Percentiles rank a stretch among this genome's conserved stretches.
Conservation (phyloP, 2,888 invertebrate genomes). For the Conus canariensis region DNA sequence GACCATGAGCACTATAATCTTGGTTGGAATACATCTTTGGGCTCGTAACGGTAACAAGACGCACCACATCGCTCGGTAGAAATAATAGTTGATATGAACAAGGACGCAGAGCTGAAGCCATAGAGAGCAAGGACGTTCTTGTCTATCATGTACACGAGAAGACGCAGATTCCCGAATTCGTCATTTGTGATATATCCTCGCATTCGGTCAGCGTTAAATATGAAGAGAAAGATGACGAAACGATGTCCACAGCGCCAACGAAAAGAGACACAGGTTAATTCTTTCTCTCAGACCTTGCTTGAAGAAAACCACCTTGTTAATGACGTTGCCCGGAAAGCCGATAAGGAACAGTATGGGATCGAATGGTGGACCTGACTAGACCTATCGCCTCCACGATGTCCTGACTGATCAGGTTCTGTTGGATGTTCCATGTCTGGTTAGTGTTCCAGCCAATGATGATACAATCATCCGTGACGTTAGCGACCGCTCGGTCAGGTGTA, state of each 20-base stretch:
- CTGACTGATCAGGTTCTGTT: neutral
- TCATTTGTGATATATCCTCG: neutral
- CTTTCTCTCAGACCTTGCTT: neutral
- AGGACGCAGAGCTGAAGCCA: constrained; percentile 16
- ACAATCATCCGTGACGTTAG: neutral
- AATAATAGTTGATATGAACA: constrained; percentile 16
- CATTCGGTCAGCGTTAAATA: neutral
- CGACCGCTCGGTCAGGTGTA: no score
- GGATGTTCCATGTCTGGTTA: neutral
- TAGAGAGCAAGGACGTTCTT: constrained; percentile 27
- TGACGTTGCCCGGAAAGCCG: neutral
- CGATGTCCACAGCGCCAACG: neutral
- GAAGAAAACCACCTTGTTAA: neutral
- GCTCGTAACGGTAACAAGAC: constrained; percentile 33
- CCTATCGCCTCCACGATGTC: neutral
- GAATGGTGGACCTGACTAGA: neutral
- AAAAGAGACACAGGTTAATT: neutral
- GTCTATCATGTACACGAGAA: neutral
- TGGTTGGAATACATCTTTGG: constrained; percentile 9
- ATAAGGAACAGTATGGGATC: neutral
- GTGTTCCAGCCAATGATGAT: neutral
- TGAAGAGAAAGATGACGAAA: neutral
- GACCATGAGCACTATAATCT: neutral
- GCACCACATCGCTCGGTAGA: constrained; percentile 31
- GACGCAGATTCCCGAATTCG: neutral